phyloP scores from a whole-genome alignment of 2,113 vertebrate species.

The Martes martes region DNA sequence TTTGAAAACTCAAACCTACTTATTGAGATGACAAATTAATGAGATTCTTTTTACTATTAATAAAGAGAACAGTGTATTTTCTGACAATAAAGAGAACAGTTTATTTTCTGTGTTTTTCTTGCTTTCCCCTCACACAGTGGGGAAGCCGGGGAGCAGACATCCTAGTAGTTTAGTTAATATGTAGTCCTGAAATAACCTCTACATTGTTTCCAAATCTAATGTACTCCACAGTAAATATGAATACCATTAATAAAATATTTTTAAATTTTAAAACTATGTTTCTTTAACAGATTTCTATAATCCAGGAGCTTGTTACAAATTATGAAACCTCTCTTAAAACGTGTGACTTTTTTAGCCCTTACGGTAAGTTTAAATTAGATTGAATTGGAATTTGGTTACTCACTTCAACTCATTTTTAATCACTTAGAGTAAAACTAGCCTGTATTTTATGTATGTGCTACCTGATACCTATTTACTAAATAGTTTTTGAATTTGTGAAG shows the following conservation, averaged over 20 bases:
- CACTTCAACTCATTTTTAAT: slow-evolving; percentile 54
- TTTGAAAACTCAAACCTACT: not conserved
- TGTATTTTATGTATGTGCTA: slow-evolving; percentile 22
- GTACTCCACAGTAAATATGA: slow-evolving; percentile 25
- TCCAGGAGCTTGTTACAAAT: slow-evolving; percentile 86
- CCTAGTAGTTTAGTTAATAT: not conserved
- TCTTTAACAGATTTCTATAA: slow-evolving; percentile 82
- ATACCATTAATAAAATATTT: slow-evolving; percentile 21
- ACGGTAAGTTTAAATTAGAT: slow-evolving; percentile 78
- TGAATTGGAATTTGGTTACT: slow-evolving; percentile 17
- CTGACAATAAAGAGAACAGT: not conserved
- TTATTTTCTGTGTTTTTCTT: not conserved
- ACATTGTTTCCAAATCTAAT: slow-evolving; percentile 25
- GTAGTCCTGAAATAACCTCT: not conserved
- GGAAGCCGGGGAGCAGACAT: not conserved
- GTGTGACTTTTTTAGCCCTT: slow-evolving; percentile 81
- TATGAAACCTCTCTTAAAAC: slow-evolving; percentile 86
- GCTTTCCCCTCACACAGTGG: not conserved
- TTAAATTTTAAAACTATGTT: slow-evolving; percentile 31
- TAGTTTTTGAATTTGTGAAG: slow-evolving; percentile 49
- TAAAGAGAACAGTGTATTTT: not conserved
- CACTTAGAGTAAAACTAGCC: not conserved
- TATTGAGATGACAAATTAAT: not conserved
- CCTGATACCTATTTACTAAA: not conserved
- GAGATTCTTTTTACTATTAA: not conserved